Conservation (phyloP, 2,888 invertebrate species). For the Tetragonula carbonaria region DNA sequence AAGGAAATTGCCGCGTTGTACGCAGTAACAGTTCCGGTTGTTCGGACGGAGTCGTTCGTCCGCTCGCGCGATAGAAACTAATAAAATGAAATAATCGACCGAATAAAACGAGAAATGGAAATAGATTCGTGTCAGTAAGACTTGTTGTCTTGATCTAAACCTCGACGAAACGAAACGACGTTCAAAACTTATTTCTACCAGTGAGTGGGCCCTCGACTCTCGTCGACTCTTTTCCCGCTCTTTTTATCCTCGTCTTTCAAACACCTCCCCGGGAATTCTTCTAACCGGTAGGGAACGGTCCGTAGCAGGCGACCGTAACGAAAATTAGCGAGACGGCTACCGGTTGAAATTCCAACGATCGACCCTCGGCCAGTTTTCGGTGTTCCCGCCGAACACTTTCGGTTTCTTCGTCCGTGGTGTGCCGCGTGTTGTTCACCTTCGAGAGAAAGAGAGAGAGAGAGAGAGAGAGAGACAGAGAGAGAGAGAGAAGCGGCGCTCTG, state of each 20-base stretch:
- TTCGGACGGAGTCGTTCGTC: neutral
- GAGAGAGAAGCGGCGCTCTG: neutral
- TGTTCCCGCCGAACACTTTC: conserved; percentile 18
- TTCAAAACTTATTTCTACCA: no score
- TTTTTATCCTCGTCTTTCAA: neutral
- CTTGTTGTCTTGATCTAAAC: no score
- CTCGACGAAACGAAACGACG: no score
- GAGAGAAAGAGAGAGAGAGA: no score
- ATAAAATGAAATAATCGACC: neutral
- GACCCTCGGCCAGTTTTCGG: conserved; percentile 29
- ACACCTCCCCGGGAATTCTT: neutral
- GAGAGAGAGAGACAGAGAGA: no score
- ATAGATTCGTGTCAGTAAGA: no score
- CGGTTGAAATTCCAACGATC: conserved; percentile 26
- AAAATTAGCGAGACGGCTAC: conserved; percentile 53
- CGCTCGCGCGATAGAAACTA: no score
- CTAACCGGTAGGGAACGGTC: neutral
- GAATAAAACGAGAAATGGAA: neutral
- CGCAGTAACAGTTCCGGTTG: conserved; percentile 6
- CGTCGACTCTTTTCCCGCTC: neutral
- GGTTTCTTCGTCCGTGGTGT: conserved; percentile 10
- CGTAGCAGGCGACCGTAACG: conserved; percentile 36
- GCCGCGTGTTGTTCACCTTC: neutral
- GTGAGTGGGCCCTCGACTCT: neutral
- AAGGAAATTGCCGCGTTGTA: conserved; percentile 60